These are phyloP conservation scores for Daktulosphaira vitifoliae DNA, from an alignment of 1,140 invertebrate species.

Conservation along the genomic window DNA sequence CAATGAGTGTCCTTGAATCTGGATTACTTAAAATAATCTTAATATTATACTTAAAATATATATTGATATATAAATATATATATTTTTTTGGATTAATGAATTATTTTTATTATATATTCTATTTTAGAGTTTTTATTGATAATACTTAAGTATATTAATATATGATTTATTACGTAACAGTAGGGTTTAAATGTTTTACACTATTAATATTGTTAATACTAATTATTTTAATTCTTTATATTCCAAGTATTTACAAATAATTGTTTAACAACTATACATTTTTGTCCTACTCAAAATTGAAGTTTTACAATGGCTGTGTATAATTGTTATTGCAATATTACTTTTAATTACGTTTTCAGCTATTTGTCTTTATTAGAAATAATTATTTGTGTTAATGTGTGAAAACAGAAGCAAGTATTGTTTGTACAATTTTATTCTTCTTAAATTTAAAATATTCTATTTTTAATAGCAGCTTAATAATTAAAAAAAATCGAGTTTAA, in stretches of 20 bases:
- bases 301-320: too few species aligned
- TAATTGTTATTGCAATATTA: too few species aligned
- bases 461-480: too few species aligned
- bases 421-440: too few species aligned
- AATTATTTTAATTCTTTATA: conserved; percentile 22
- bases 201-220: conserved; percentile 14
- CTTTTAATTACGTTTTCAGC: too few species aligned
- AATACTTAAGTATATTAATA: too few species aligned
- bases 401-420: too few species aligned
- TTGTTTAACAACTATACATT: conserved; percentile 6
- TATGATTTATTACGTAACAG: neutral
- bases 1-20: conserved; percentile 20
- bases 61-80: conserved; percentile 6
- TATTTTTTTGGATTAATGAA: conserved; percentile 31
- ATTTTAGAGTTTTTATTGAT: conserved; percentile 30
- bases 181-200: conserved; percentile 7
- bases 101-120: conserved; percentile 34
- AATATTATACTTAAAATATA: neutral
- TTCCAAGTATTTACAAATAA: neutral
- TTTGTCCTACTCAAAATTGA: too few species aligned
- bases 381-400: too few species aligned
- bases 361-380: too few species aligned
- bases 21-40: conserved; percentile 3
- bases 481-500: too few species aligned
- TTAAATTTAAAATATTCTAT: too few species aligned